Base-by-base conservation (phyloP, 2,797 vertebrate genomes). In the Kryptolebias ocellatus region DNA sequence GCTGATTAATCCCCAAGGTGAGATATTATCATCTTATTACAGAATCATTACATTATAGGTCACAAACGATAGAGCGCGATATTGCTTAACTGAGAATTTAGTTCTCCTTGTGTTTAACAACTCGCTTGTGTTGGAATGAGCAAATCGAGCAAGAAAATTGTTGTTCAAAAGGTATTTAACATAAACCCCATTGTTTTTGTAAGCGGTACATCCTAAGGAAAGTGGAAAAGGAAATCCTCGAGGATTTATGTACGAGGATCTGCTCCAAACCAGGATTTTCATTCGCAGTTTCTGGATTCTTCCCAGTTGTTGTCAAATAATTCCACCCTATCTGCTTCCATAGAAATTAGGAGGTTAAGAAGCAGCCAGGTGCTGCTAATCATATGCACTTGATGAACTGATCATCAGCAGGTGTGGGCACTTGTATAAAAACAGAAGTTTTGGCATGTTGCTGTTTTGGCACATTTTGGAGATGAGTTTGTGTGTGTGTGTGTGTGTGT, bases 1-100 rank as follows among this genome's bases (percentile, higher is more conserved):
- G 31, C 66, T 78, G 78, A 87, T 83, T 81, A 80, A 70, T 82
- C 64, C 73, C 62, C 17, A 8, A 66, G 60, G 61, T 52, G 60
- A 75, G 68, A 62, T 67, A 61, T 61, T 49, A 16, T 31, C 54
- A n/a, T 20, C 57, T 56, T 31, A 10, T 49, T 47, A 61, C 57
- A 31, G 34, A 52, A 64, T 60, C 59, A 16, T 46, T 44, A 42
- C 24, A 52, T 59, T 50, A 79, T 74, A 10, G 24, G 16, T 76
- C 66, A 18, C 59, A 47, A 79, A 60, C 68, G 72, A 75, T 44
- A 2, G 55, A 46, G 51, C 28, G 42, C 20, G 49, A 49, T 51
- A 60, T 20, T 8, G 28, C 60, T 39, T 31, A 18, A 20, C 44
- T 27, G 12, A 46, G 39, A 42, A 12, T 42, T 11, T 42, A 52